Conservation (phyloP, 2,797 vertebrate species). For the Pseudopleuronectes americanus region DNA sequence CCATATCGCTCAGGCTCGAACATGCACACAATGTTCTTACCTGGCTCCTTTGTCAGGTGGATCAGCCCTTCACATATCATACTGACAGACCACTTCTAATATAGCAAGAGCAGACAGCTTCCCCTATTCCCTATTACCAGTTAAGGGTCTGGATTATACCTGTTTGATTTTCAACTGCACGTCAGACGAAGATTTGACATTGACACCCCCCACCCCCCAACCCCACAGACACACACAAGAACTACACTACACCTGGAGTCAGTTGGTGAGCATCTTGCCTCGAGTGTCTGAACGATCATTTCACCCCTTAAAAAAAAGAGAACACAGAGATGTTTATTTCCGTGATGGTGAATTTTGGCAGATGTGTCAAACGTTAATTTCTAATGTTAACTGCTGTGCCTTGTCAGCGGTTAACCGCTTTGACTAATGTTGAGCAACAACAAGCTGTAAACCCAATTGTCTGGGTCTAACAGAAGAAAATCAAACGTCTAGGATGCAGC, state of each 20-base stretch:
- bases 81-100: constrained; percentile 52
- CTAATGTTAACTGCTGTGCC: neutral
- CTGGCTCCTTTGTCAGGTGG: constrained; percentile 36
- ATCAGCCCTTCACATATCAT: constrained; percentile 45
- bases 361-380: constrained; percentile 14
- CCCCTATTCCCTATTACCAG: constrained; percentile 48
- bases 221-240: no score
- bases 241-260: no score
- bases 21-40: constrained; percentile 43
- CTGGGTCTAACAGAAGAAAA: neutral
- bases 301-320: constrained; percentile 10
- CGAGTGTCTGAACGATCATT: constrained; percentile 29
- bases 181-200: no score
- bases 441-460: neutral
- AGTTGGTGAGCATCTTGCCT: no score
- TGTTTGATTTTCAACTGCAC: constrained; percentile 52
- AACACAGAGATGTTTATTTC: constrained; percentile 12
- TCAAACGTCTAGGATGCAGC: neutral
- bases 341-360: constrained; percentile 31
- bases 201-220: no score
- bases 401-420: neutral
- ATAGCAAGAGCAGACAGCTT: constrained; percentile 62
- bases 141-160: constrained; percentile 39
- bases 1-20: neutral
- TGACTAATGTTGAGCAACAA: neutral